Base-by-base conservation (phyloP, 2,797 vertebrate species). In the Microhierax caerulescens region DNA sequence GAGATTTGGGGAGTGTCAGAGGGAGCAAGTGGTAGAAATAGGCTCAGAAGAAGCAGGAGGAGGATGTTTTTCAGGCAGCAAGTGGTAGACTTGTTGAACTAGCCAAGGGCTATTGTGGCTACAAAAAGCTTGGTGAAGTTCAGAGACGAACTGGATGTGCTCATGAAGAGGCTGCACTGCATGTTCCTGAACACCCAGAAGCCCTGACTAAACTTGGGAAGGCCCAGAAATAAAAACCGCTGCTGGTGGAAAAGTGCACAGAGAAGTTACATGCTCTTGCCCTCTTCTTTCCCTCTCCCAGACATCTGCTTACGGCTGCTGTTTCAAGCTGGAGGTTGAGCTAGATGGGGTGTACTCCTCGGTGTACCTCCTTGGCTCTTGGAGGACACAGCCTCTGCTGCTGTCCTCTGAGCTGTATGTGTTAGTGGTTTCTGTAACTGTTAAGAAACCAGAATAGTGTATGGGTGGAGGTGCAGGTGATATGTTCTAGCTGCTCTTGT, bases 61-160 rank as follows among this genome's bases (percentile, higher is more conserved):
- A 10, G 3, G 8, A 30, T 76, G 12, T 4, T 78, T 56, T 57
- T 69, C 54, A 74, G 39, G 60, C 80, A 73, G 45, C 0, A 2
- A 59, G 60, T 8, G 67, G 39, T 3, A 53, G 37, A 41, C 1
- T 9, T 41, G 15, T 48, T 83, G 59, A 78, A 43, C 19, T 43
- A 50, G 47, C n/a, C n/a, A 68, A 48, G 53, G 48, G 18, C 39
- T 79, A 0, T 7, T 63, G 36, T 45, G 57, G 72, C 50, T 67
- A 9, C 39, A 34, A 20, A 72, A 68, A 18, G 30, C 50, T 37
- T 13, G 13, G 15, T 11, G 4, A 8, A 32, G 32, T 63, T 79
- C 37, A 6, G 39, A 83, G 50, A 36, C 34, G 60, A 70, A 0
- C 27, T 34, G 10, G 24, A 13, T 9, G 1, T 0, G 2, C 45